Conservation (phyloP, 1,140 invertebrate genomes). For the Cyclina sinensis region DNA sequence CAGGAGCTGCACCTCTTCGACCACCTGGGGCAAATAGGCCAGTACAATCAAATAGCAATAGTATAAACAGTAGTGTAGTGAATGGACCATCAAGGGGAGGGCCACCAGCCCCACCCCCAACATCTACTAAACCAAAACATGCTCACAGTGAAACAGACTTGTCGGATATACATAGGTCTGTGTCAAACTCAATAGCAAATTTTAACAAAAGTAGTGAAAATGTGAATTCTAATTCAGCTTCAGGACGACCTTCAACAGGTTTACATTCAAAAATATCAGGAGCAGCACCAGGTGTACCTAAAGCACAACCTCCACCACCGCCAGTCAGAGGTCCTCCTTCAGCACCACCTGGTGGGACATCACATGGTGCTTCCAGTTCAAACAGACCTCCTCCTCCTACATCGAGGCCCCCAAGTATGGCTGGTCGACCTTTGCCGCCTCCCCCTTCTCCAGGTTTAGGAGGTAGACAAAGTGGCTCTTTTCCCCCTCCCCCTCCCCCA, state of each 20-base stretch:
- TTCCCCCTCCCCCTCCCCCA: slow-evolving; percentile 65
- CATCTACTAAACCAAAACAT: slow-evolving; percentile 49
- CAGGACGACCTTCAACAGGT: not conserved
- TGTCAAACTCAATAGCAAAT: slow-evolving; percentile 32
- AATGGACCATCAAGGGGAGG: slow-evolving; percentile 62
- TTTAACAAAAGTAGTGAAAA: slow-evolving; percentile 51
- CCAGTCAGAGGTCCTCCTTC: slow-evolving; percentile 49
- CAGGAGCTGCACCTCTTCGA: slow-evolving; percentile 55
- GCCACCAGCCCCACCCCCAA: slow-evolving; percentile 57
- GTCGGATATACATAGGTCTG: not conserved
- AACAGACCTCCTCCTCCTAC: slow-evolving; percentile 55
- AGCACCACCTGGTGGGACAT: not conserved
- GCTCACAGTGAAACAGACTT: slow-evolving; percentile 55
- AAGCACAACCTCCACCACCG: slow-evolving; percentile 52
- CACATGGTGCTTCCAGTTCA: slow-evolving; percentile 40
- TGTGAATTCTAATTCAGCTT: slow-evolving; percentile 30
- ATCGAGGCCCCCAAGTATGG: slow-evolving; percentile 65
- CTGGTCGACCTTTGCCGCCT: slow-evolving; percentile 67
- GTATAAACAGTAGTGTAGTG: slow-evolving; percentile 7
- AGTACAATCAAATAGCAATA: slow-evolving; percentile 38
- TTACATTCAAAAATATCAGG: not conserved
- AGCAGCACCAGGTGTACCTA: slow-evolving; percentile 28
- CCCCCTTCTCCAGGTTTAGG: slow-evolving; percentile 62
- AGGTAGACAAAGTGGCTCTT: not conserved
- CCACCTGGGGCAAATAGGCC: slow-evolving; percentile 49